Evolutionary conservation across 2,888 invertebrate species (phyloP).

Genomic region (Netelia virgata): DNA sequence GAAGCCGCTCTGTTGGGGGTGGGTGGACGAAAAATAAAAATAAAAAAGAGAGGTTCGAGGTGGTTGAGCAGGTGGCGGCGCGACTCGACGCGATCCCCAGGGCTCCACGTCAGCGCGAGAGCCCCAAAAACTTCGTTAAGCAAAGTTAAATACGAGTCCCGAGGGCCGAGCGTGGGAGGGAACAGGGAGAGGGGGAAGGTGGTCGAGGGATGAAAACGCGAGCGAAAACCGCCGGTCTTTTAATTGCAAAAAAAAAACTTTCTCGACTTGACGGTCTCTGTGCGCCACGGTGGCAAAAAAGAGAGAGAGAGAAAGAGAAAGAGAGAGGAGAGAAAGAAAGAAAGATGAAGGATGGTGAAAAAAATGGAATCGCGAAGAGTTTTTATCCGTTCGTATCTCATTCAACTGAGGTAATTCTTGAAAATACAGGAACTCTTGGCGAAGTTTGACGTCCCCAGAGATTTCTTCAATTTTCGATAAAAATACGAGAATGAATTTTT

Average conservation of each 20-base stretch:
- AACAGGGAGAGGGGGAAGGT: conserved; percentile 1
- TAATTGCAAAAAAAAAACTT: conserved; percentile 82
- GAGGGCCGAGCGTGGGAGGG: conserved; percentile 74
- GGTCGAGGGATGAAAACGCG: background rate
- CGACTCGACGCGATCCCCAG: conserved; percentile 78
- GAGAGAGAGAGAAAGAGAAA: background rate
- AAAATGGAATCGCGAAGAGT: conserved; percentile 22
- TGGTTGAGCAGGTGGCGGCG: conserved; percentile 70
- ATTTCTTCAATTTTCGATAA: conserved; percentile 26
- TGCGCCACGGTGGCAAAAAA: conserved; percentile 17
- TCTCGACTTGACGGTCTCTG: conserved; percentile 57
- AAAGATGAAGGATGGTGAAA: conserved; percentile 5
- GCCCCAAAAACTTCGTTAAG: conserved; percentile 82
- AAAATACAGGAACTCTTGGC: conserved; percentile 12
- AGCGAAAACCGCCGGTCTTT: conserved; percentile 79
- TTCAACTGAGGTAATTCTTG: conserved; percentile 37
- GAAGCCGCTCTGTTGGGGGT: background rate
- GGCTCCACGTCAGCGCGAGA: conserved; percentile 82
- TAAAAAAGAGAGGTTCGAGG: conserved; percentile 62
- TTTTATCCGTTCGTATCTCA: conserved; percentile 31
- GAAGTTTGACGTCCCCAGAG: conserved; percentile 33
- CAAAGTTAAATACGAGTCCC: conserved; percentile 84
- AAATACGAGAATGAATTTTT: background rate
- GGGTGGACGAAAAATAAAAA: conserved; percentile 39
- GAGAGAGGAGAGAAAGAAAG: background rate